These are phyloP conservation scores for Pyxicephalus adspersus DNA, from an alignment of 2,113 vertebrate species.

Conservation along the genomic window DNA sequence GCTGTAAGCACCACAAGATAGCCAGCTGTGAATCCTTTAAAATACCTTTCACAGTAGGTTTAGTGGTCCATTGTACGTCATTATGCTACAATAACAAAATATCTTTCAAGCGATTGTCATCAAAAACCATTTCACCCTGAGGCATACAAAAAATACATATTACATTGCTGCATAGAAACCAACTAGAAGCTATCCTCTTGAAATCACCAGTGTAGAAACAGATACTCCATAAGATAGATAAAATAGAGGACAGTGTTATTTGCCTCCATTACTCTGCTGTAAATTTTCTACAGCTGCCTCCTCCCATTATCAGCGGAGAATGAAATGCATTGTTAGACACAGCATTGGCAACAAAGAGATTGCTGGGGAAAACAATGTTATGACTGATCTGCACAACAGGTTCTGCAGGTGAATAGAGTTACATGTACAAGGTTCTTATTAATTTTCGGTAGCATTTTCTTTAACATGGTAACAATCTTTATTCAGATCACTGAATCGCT, in stretches of 20 bases:
- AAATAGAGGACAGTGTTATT: neutral
- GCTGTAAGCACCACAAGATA: neutral
- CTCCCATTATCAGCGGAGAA: no score
- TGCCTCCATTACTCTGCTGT: neutral
- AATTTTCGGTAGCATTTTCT: no score
- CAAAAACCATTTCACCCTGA: neutral
- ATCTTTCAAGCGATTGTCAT: neutral
- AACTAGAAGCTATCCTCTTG: neutral
- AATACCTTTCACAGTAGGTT: neutral
- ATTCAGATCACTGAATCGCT: no score
- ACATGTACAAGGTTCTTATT: no score
- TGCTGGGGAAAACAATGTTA: no score
- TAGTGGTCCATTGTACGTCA: neutral
- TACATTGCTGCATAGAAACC: neutral
- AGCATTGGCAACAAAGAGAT: no score
- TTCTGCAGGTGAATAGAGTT: no score
- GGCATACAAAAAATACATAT: constrained; percentile 6
- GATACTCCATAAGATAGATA: no score
- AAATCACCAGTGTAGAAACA: no score
- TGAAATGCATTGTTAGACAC: no score
- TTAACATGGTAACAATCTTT: no score
- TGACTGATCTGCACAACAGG: no score
- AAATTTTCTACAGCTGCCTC: neutral
- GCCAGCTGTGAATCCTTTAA: constrained; percentile 3
- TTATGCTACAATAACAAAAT: neutral